Evolutionary conservation across 2,797 vertebrate genomes (phyloP), one percentile per base, ranked within the genome.

Genomic region (Sparus aurata): DNA sequence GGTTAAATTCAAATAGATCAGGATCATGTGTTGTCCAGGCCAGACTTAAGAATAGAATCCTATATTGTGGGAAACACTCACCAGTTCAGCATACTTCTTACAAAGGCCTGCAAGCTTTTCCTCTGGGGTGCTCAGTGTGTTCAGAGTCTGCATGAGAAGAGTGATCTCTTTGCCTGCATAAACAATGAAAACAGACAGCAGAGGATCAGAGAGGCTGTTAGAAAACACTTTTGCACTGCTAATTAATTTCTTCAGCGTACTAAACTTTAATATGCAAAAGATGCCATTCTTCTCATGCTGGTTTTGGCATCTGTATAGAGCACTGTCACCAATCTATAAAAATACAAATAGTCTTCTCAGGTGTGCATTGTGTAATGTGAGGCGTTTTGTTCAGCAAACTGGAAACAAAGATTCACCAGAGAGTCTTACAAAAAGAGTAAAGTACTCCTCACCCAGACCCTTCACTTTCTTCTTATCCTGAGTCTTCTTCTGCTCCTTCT

Each of bases 31-130:
- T 12, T 4, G 12, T 12, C 7, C 25, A 46, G 2, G 8, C 3
- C 1, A 50, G 43, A 25, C 9, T 34, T 34, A 0, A 12, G 16
- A 41, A 34, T 2, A 23, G 0, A 41, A 17, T 6, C 3, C 16
- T 20, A 22, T 41, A 6, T 49, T 22, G 4, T 0, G 17, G 20
- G 4, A 55, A 45, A 2, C 25, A 86, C 97, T 97, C 85, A 99
- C 98, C 97, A 99, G 95, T 75, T 99, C 98, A 22, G 98, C 98
- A 13, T 99, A 99, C 93, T 99, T 99, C 95, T 98, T 99, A 94
- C 98, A 99, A 59, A 99, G 95, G 0, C 98, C 98, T 16, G 95
- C 94, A 1, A 99, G 95, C 49, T 99, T 99, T 89, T 99, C 98
- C 81, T 99, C 98, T 0, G 98, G 97, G 0, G 98, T 99, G 91